Percentiles rank a stretch among this genome's conserved stretches.
Evolutionary conservation across 2,888 invertebrate species (phyloP).

Genomic region (Brachypterus glaber): DNA sequence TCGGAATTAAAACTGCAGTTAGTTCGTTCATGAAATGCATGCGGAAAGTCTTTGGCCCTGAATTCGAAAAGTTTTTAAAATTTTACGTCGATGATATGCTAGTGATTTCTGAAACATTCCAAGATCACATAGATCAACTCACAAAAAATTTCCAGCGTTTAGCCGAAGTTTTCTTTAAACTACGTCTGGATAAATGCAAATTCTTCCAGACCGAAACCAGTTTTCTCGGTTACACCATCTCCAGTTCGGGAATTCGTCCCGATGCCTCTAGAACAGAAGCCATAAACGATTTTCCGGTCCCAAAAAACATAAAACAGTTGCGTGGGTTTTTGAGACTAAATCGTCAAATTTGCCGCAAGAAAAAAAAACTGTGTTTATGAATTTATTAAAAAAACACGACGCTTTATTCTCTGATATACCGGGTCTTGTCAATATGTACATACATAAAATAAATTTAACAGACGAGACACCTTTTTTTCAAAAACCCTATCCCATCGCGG

Average conservation of each 20-base stretch:
- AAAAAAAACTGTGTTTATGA: no score
- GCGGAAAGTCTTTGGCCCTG: slow-evolving; percentile 15
- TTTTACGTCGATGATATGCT: slow-evolving; percentile 18
- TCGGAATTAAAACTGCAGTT: no score
- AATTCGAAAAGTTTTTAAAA: slow-evolving; percentile 13
- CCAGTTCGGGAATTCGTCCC: slow-evolving; percentile 16
- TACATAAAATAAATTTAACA: no score
- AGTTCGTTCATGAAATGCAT: slow-evolving; percentile 17
- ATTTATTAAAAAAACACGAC: no score
- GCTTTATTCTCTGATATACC: no score
- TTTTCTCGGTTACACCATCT: slow-evolving; percentile 22
- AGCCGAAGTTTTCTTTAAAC: slow-evolving; percentile 15
- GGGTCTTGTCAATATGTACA: no score
- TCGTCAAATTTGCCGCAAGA: no score
- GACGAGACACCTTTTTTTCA: no score
- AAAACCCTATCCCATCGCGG: no score
- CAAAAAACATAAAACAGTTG: slow-evolving; percentile 16
- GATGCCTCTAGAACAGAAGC: slow-evolving; percentile 19
- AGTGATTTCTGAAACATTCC: slow-evolving; percentile 15
- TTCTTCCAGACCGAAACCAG: slow-evolving; percentile 16
- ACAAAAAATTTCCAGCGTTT: slow-evolving; percentile 13
- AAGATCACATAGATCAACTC: slow-evolving; percentile 17
- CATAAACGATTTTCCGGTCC: slow-evolving; percentile 17
- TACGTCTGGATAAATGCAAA: slow-evolving; percentile 19
- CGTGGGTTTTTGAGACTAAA: no score